Percentiles rank a stretch among this genome's conserved stretches.
These are phyloP conservation scores for Metridium senile DNA, from an alignment of 92 coral and sea anemone species.

Conservation along the genomic window DNA sequence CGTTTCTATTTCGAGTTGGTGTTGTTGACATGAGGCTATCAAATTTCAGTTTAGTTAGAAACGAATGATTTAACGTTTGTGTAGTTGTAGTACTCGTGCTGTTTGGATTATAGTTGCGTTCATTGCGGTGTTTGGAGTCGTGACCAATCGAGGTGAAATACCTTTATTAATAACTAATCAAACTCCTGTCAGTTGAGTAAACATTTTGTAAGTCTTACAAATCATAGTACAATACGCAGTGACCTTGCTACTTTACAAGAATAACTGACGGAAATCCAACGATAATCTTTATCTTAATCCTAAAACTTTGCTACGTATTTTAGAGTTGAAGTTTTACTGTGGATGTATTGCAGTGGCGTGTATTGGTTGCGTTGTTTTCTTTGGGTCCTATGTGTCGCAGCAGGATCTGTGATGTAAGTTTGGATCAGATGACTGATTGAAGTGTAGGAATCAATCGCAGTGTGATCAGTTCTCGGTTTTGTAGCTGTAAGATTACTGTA, in stretches of 20 bases:
- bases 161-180: constrained; percentile 8
- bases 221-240: constrained; percentile 5
- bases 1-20: constrained; percentile 15
- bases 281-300: constrained; percentile 28
- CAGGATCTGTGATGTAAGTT: constrained; percentile 19
- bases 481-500: background rate
- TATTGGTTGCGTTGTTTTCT: constrained; percentile 10
- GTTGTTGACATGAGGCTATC: constrained; percentile 2
- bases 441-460: constrained; percentile 12
- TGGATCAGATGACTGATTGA: constrained; percentile 25
- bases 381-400: constrained; percentile 25
- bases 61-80: too few relatives aligned
- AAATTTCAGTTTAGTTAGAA: background rate
- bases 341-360: constrained; percentile 2
- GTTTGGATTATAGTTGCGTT: background rate
- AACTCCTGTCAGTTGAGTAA: constrained; percentile 1
- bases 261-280: constrained; percentile 22
- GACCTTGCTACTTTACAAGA: constrained; percentile 22
- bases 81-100: too few relatives aligned
- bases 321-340: constrained; percentile 1
- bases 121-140: background rate
- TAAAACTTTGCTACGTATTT: background rate
- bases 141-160: background rate
- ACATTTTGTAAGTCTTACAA: background rate
- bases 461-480: background rate